phyloP scores from a whole-genome alignment of 2,888 invertebrate genomes.

The Aethes cnicana region DNA sequence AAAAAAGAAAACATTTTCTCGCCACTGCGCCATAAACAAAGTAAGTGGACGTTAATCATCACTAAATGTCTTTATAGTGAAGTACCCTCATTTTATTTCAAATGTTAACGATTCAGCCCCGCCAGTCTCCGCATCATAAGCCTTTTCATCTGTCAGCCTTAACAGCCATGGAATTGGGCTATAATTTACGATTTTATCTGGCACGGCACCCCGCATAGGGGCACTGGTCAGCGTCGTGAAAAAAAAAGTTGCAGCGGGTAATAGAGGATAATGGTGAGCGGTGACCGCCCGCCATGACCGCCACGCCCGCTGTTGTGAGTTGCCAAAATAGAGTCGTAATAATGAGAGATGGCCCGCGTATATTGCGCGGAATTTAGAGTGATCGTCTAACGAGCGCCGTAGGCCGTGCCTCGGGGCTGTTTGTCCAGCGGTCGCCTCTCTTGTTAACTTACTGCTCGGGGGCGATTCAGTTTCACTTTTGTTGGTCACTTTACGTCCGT shows the following conservation, averaged over 20 bases:
- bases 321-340: slow-evolving; percentile 80
- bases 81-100: slow-evolving; percentile 71
- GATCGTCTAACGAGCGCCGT: slow-evolving; percentile 59
- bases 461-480: slow-evolving; percentile 74
- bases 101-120: slow-evolving; percentile 74
- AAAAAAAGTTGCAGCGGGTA: slow-evolving; percentile 65
- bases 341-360: slow-evolving; percentile 77
- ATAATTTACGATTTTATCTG: slow-evolving; percentile 82
- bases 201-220: slow-evolving; percentile 72
- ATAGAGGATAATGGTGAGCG: slow-evolving; percentile 66
- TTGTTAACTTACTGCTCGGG: slow-evolving; percentile 52
- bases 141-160: slow-evolving; percentile 81
- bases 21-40: slow-evolving; percentile 27
- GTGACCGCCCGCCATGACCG: slow-evolving; percentile 51
- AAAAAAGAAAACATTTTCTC: slow-evolving; percentile 18
- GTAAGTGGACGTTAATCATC: slow-evolving; percentile 59
- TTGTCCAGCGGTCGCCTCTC: slow-evolving; percentile 61
- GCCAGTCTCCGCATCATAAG: slow-evolving; percentile 65
- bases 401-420: slow-evolving; percentile 49
- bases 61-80: slow-evolving; percentile 60
- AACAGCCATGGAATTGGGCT: slow-evolving; percentile 80
- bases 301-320: slow-evolving; percentile 76
- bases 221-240: slow-evolving; percentile 70
- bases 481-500: slow-evolving; percentile 67
- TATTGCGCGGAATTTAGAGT: slow-evolving; percentile 73